Evolutionary conservation across 1,140 invertebrate genomes (phyloP).

Genomic region (Dreissena rostriformis): DNA sequence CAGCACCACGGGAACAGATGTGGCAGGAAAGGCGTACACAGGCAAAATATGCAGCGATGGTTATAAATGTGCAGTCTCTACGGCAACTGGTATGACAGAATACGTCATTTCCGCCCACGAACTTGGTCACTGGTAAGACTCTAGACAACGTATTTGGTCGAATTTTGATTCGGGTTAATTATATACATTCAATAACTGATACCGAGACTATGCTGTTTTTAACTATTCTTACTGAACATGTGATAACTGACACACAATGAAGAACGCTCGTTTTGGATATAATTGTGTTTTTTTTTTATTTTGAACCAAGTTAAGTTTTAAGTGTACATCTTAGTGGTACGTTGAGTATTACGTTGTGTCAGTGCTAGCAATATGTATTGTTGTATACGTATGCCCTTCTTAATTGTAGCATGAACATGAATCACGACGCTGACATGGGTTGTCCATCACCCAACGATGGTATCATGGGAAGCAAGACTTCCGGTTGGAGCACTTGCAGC

Average conservation of each 20-base stretch:
- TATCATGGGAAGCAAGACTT: slow-evolving; percentile 19
- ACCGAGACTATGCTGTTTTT: neutral
- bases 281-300: too few species aligned
- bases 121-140: slow-evolving; percentile 17
- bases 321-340: neutral
- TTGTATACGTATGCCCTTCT: neutral
- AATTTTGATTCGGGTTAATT: neutral
- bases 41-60: slow-evolving; percentile 18
- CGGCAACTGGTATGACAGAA: slow-evolving; percentile 1
- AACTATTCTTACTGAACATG: neutral
- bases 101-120: slow-evolving; percentile 22
- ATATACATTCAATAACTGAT: neutral
- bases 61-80: slow-evolving; percentile 12
- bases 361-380: neutral
- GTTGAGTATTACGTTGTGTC: neutral
- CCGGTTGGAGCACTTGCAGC: slow-evolving; percentile 15
- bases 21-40: slow-evolving; percentile 7
- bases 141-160: neutral
- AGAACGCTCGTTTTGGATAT: neutral
- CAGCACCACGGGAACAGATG: slow-evolving; percentile 14
- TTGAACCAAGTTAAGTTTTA: too few species aligned
- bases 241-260: neutral
- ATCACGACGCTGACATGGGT: slow-evolving; percentile 25
- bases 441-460: slow-evolving; percentile 36
- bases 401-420: slow-evolving; percentile 9